Base-by-base conservation (phyloP, 2,113 vertebrate species). In the Mobula birostris region DNA sequence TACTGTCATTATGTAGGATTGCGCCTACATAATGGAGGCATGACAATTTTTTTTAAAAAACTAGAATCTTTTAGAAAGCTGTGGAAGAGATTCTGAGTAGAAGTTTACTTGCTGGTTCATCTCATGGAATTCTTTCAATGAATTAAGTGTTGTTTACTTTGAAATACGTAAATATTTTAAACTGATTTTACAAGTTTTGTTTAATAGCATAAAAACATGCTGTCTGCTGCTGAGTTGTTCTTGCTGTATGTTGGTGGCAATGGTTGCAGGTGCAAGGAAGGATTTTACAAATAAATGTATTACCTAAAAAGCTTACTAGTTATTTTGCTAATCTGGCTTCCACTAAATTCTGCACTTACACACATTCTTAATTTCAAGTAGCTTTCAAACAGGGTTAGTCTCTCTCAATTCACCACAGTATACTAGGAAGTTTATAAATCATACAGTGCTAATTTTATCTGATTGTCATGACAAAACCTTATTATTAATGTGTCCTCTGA, bases 91-190 rank as follows among this genome's bases (percentile, higher is more conserved):
- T 63, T 32, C 36, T 27, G 61, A 90, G 32, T 66, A 90, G 61
- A 7, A 19, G 63, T 90, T 90, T 66, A 66, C 12, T 90, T 88
- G 27, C 83, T 87, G 11, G 61, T 87, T 87, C 27, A n/a, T 63
- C 32, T 14, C 61, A 66, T 32, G 61, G 85, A 63, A 90, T 66
- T 90, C 27, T 88, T 88, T 88, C 83, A 29, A 14, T 63, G 61
- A n/a, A 68, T 66, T 48, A 48, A 48, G 66, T 90, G n/a, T 66
- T 90, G 61, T 90, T 90, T 90, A 90, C 63, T 90, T 90, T 68
- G 85, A n/a, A 90, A 19, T 90, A 66, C 66, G 32, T 90, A 66
- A 90, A 90, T 90, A 90, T 90, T 90, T 90, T 90, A 19, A 90
- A 68, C 61, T 90, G 61, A 19, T 90, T 90, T 90, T 90, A 66